Conservation (phyloP, 2,888 invertebrate species). For the Steromphala cineraria region DNA sequence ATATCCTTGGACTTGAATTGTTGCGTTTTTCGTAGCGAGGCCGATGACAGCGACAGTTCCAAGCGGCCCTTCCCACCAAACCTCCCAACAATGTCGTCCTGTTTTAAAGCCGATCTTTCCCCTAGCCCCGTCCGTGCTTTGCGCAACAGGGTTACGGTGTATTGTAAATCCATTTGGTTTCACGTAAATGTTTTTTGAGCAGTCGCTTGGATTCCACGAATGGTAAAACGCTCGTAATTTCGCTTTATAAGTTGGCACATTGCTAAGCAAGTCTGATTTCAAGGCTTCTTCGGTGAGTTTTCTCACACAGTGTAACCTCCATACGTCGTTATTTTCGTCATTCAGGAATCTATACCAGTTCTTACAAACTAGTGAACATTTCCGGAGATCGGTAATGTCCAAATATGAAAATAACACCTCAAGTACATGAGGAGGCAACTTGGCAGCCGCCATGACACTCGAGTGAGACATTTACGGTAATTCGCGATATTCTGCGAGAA, state of each 20-base stretch:
- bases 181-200: slow-evolving; percentile 96
- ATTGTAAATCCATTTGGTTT: slow-evolving; percentile 97
- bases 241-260: slow-evolving; percentile 92
- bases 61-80: slow-evolving; percentile 98
- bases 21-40: slow-evolving; percentile 83
- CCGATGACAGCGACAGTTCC: slow-evolving; percentile 98
- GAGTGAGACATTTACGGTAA: slow-evolving; percentile 23
- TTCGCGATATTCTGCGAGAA: neutral
- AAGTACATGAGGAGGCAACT: slow-evolving; percentile 65
- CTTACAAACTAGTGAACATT: slow-evolving; percentile 94
- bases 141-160: slow-evolving; percentile 98
- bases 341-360: slow-evolving; percentile 92
- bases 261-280: slow-evolving; percentile 92
- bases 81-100: slow-evolving; percentile 97
- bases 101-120: slow-evolving; percentile 89
- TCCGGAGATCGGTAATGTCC: slow-evolving; percentile 88
- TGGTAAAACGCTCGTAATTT: slow-evolving; percentile 92
- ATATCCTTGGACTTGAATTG: slow-evolving; percentile 95
- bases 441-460: slow-evolving; percentile 65
- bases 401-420: slow-evolving; percentile 86
- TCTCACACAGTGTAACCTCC: slow-evolving; percentile 91
- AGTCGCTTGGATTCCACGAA: slow-evolving; percentile 98
- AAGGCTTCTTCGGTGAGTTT: slow-evolving; percentile 90
- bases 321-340: slow-evolving; percentile 96
- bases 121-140: slow-evolving; percentile 95